Base-by-base conservation (phyloP, 2,113 vertebrate genomes). In the Pteruthius melanotis region DNA sequence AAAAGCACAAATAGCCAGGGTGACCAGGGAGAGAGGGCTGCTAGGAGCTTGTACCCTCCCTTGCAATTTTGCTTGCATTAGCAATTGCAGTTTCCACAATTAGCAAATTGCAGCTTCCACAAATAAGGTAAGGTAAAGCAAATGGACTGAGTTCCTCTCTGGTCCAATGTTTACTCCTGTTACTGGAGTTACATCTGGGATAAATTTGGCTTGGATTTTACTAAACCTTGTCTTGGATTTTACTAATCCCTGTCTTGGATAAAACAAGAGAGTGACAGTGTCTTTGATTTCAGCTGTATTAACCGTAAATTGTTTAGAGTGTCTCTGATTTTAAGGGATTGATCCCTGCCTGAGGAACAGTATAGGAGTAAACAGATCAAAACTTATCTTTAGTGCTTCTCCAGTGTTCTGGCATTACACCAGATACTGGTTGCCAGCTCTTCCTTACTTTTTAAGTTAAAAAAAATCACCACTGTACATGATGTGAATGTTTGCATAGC, bases 21-120 rank as follows among this genome's bases (percentile, higher is more conserved):
- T 81, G 82, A 76, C 61, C 64, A 37, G 12, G 35, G 56, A 80
- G 75, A 72, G n/a, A 26, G 53, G 26, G 30, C 44, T 64, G n/a
- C 52, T 75, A 7, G 42, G 69, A 45, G 7, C 52, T 93, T 60
- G 11, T 26, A 78, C 10, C 31, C 10, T 69, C 17, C 33, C 47
- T 64, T 64, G 11, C 30, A 49, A 23, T 78, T 53, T 18, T 44
- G 20, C 87, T 75, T 69, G 53, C n/a, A 21, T 40, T 80, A 70
- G 39, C 57, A 91, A 13, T 53, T 91, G 64, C 15, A 28, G 42
- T 81, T 94, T 89, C 54, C 52, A 69, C 57, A 74, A 86, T n/a
- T n/a, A n/a, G n/a, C n/a, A n/a, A 91, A 13, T 53, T 91, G 64
- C 15, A 28, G 42, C 77, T 94, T 89, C 54, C 52, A 69, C 57